These are phyloP conservation scores for Agrochola lychnidis DNA, from an alignment of 2,888 invertebrate genomes.

Conservation along the genomic window DNA sequence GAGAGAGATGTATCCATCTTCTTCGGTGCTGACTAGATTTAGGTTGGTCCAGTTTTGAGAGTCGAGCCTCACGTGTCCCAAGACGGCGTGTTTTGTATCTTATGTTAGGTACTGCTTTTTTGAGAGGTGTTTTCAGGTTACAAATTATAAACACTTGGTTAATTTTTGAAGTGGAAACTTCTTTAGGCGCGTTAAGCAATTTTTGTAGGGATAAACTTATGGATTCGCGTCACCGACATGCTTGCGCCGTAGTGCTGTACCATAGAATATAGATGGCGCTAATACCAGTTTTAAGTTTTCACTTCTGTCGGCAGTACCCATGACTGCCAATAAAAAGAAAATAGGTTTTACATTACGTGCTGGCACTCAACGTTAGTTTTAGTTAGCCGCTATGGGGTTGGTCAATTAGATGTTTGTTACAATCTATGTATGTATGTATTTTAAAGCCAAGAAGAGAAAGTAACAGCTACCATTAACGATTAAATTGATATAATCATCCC, in stretches of 20 bases:
- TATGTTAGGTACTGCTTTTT: not conserved
- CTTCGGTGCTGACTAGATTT: constrained; percentile 28
- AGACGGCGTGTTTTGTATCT: not conserved
- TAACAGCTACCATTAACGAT: not conserved
- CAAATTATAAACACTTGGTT: not conserved
- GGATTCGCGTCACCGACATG: too few relatives aligned
- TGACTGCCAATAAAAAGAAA: too few relatives aligned
- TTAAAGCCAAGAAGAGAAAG: not conserved
- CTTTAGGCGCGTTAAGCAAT: too few relatives aligned
- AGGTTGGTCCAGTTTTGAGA: not conserved
- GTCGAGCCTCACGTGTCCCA: not conserved
- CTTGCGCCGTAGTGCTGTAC: too few relatives aligned
- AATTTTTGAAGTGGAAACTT: too few relatives aligned
- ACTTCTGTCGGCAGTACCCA: too few relatives aligned
- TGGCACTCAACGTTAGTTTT: not conserved
- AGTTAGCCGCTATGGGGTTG: not conserved
- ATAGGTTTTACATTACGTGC: not conserved
- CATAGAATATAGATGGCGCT: too few relatives aligned
- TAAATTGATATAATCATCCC: not conserved
- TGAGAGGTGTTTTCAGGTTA: not conserved
- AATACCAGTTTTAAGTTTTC: too few relatives aligned
- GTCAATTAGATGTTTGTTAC: not conserved
- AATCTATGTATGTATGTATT: not conserved
- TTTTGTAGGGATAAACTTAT: too few relatives aligned
- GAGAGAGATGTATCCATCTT: constrained; percentile 29